Percentiles rank a stretch among this genome's conserved stretches.
phyloP scores from a whole-genome alignment of 2,888 invertebrate genomes.

The Ptilodon capucinus region DNA sequence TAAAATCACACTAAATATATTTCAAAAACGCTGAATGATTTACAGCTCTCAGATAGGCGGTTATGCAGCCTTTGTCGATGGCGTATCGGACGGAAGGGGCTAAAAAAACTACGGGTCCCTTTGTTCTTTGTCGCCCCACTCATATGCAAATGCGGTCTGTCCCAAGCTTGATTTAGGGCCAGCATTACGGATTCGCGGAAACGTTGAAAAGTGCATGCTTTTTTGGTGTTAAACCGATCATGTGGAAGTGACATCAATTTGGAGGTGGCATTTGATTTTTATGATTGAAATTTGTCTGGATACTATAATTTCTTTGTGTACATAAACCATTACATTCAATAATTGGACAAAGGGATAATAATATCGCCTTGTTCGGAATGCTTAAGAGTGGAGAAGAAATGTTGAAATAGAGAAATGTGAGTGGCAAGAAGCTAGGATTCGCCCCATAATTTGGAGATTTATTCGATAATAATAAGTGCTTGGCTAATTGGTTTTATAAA shows the following conservation, averaged over 20 bases:
- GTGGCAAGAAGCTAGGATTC: too few species aligned
- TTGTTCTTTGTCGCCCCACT: slow-evolving; percentile 79
- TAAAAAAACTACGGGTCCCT: slow-evolving; percentile 47
- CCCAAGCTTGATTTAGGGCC: slow-evolving; percentile 67
- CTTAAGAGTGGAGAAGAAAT: too few species aligned
- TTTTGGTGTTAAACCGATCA: slow-evolving; percentile 22
- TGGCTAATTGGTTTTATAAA: too few species aligned
- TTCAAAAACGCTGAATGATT: slow-evolving; percentile 54
- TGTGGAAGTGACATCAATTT: slow-evolving; percentile 5
- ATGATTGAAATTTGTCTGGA: not conserved
- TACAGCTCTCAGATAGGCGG: slow-evolving; percentile 60
- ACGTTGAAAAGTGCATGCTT: slow-evolving; percentile 56
- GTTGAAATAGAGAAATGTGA: too few species aligned
- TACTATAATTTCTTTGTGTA: not conserved
- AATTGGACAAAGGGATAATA: too few species aligned
- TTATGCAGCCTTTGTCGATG: slow-evolving; percentile 63
- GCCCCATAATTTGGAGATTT: too few species aligned
- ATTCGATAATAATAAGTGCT: not conserved
- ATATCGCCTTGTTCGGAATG: too few species aligned
- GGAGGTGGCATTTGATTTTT: not conserved
- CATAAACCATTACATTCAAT: too few species aligned
- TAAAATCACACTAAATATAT: slow-evolving; percentile 29
- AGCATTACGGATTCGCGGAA: slow-evolving; percentile 65
- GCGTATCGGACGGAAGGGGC: slow-evolving; percentile 57
- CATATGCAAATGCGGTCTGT: slow-evolving; percentile 71